Base-by-base conservation (phyloP, 2,113 vertebrate genomes). In the Todiramphus saurophagus region DNA sequence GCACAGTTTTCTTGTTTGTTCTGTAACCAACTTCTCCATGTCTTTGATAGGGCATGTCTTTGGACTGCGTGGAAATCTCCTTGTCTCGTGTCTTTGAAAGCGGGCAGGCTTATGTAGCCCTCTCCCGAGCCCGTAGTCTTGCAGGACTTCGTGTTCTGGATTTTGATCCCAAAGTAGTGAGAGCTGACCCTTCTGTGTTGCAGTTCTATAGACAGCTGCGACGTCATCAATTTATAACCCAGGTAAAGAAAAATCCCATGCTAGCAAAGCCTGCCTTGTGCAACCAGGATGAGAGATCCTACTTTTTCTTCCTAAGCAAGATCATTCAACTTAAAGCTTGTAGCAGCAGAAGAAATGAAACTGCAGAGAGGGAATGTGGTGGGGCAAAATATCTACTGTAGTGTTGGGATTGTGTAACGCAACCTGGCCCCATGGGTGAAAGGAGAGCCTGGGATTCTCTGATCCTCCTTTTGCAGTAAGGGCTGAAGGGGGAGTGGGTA, bases 81-180 rank as follows among this genome's bases (percentile, higher is more conserved):
- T 94, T 99, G 94, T 98, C 98, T 1, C 99, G 99, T 3, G 99
- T 99, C 76, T 99, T 99, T 97, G 99, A 99, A 97, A 98, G 98
- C 0, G 99, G 99, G 9, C 99, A 99, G 96, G 99, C 99, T 8
- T 99, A 99, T 0, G 99, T 99, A 56, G 99, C 99, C 10, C 98
- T 99, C 17, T 99, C 99, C 64, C 96, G 99, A 53, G 99, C 99
- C 59, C 98, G 98, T 3, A 99, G 98, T 83, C 97, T 99, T 30
- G 97, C 98, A 76, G 99, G 99, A 7, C 98, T 99, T 14, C 98
- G 99, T 20, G 98, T 99, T 60, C 98, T 99, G 98, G 99, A 99
- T 92, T 99, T 99, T 92, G 98, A 99, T 93, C 98, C 99, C 0
- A 96, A 69, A 11, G 99, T 98, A 55, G 99, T 99, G 82, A 98